Evolutionary conservation across 1,140 invertebrate species (phyloP).

Genomic region (Apis laboriosa): DNA sequence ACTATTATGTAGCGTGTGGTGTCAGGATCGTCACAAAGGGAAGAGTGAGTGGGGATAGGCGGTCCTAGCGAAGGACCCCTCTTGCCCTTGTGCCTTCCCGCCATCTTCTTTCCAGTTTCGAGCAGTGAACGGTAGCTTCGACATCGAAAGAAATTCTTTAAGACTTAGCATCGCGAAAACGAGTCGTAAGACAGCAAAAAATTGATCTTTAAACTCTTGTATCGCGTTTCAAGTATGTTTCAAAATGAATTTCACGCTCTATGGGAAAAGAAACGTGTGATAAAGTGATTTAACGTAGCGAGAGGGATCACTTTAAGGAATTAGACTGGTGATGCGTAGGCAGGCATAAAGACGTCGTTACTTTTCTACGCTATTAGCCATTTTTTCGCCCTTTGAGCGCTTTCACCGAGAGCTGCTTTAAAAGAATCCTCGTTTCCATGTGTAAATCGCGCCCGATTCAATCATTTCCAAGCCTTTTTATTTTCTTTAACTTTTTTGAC

Average conservation of each 20-base stretch:
- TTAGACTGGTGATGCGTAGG: conserved; percentile 25
- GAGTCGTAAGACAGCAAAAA: not conserved
- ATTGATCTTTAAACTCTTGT: conserved; percentile 18
- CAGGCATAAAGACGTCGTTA: conserved; percentile 19
- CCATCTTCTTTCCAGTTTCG: not conserved
- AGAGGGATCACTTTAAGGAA: conserved; percentile 23
- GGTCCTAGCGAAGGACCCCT: too few relatives aligned
- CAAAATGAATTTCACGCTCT: not conserved
- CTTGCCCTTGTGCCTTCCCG: too few relatives aligned
- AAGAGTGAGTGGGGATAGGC: too few relatives aligned
- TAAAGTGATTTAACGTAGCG: conserved; percentile 6
- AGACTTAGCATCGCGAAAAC: too few relatives aligned
- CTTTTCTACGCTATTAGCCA: conserved; percentile 27
- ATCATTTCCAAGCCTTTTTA: not conserved
- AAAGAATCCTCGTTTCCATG: not conserved
- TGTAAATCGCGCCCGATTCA: not conserved
- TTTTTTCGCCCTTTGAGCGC: conserved; percentile 10
- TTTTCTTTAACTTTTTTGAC: not conserved
- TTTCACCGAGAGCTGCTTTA: not conserved
- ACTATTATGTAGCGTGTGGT: too few relatives aligned
- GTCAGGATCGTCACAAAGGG: too few relatives aligned
- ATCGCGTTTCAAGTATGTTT: not conserved
- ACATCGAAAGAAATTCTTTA: too few relatives aligned
- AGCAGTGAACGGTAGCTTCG: too few relatives aligned
- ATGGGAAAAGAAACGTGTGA: not conserved